These are phyloP conservation scores for Manacus vitellinus DNA, from an alignment of 2,113 vertebrate species.

Conservation along the genomic window DNA sequence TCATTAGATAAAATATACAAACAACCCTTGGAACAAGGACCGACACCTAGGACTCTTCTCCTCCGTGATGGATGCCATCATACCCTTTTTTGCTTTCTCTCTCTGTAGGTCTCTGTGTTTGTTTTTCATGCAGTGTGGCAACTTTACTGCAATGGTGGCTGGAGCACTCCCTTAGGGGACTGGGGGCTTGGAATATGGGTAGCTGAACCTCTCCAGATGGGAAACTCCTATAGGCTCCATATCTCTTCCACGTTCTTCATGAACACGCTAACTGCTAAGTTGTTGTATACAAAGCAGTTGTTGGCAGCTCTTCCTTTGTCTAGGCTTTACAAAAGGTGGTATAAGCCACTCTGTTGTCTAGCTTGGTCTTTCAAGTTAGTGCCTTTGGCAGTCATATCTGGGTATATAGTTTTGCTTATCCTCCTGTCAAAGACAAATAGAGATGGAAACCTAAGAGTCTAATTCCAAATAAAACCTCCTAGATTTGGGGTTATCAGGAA, in stretches of 20 bases:
- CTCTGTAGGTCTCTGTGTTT: background rate
- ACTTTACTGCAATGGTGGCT: background rate
- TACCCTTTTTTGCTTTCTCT: background rate
- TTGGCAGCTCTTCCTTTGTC: slow-evolving; percentile 11
- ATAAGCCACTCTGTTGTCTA: background rate
- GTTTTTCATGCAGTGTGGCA: background rate
- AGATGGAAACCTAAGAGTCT: background rate
- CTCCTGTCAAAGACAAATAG: background rate
- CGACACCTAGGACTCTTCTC: background rate
- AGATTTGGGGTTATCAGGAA: background rate
- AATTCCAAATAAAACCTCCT: background rate
- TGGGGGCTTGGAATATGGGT: background rate
- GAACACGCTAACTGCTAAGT: background rate
- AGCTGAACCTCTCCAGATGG: background rate
- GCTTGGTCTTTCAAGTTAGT: background rate
- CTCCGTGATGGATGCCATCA: background rate
- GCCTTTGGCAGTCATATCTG: background rate
- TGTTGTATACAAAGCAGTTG: background rate
- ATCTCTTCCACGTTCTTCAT: background rate
- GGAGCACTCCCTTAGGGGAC: background rate
- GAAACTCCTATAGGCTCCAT: background rate
- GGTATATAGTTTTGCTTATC: background rate
- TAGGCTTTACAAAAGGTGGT: background rate
- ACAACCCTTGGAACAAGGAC: slow-evolving; percentile 14
- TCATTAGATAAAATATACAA: slow-evolving; percentile 4